Evolutionary conservation across 2,888 invertebrate species (phyloP), one percentile per base, ranked within the genome.

Genomic region (Ferrisia virgata): DNA sequence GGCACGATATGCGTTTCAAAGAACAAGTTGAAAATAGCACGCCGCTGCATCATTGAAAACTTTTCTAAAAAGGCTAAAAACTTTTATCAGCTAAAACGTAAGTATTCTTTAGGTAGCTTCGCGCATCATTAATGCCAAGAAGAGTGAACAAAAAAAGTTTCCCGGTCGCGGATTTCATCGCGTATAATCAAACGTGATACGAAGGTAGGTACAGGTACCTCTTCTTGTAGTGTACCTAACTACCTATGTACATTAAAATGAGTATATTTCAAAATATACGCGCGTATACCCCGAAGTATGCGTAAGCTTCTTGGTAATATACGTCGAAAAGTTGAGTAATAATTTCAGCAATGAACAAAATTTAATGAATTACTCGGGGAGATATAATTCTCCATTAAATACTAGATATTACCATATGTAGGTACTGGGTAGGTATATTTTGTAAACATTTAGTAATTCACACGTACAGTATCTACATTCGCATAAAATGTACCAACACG

Each of bases 341-440:
- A 64, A 64, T 64, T 64, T 64, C 58, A 64, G 58, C 58, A 64
- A 64, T 64, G 58, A 64, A 28, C 58, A 25, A 64, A 64, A 64
- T 64, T 64, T 64, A 64, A 64, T 64, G 58, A 64, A 64, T 64
- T 64, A 64, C 58, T 64, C 25, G 11, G 58, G 58, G 58, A 64
- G 58, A 64, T 64, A 64, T 64, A 64, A 64, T 64, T 64, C 58
- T 64, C 58, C 58, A 64, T 64, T 64, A 64, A 64, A 64, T 28
- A 25, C 13, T 11, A 64, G 58, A 64, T 64, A 64, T 64, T 64
- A 47, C 47, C 18, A 64, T 64, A n/a, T n/a, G n/a, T n/a, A n/a
- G n/a, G n/a, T n/a, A n/a, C n/a, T n/a, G n/a, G n/a, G n/a, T n/a
- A n/a, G n/a, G n/a, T n/a, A n/a, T n/a, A n/a, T n/a, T n/a, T 28